Conservation (phyloP, 2,888 invertebrate species). For the Nephrotoma flavescens region DNA sequence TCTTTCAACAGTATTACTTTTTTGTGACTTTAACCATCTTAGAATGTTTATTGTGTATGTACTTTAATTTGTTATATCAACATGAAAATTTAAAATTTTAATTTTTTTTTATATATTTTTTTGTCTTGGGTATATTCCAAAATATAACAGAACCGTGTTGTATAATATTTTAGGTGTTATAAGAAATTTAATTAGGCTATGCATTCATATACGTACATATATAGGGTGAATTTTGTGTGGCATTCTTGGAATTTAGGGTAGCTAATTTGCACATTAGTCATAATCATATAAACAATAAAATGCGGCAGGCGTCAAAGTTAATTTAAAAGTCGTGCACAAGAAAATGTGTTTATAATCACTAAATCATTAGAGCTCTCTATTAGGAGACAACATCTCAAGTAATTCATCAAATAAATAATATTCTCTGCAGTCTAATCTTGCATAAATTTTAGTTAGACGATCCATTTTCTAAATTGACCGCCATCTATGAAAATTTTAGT, state of each 20-base stretch:
- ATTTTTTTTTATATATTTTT: not conserved
- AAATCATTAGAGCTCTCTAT: too few species aligned
- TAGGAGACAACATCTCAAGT: too few species aligned
- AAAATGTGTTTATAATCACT: too few species aligned
- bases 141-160: not conserved
- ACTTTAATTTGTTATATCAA: not conserved
- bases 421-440: too few species aligned
- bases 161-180: not conserved
- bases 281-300: not conserved
- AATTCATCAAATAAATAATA: too few species aligned
- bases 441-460: too few species aligned
- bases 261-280: not conserved
- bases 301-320: not conserved
- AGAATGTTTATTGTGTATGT: not conserved
- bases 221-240: not conserved
- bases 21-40: not conserved
- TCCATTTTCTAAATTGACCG: too few species aligned
- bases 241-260: not conserved
- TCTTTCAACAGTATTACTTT: not conserved
- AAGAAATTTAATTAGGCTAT: not conserved
- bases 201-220: not conserved
- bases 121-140: not conserved
- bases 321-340: too few species aligned
- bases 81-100: not conserved
- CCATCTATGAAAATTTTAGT: too few species aligned